phyloP scores from a whole-genome alignment of 2,113 vertebrate genomes.

The Galemys pyrenaicus region DNA sequence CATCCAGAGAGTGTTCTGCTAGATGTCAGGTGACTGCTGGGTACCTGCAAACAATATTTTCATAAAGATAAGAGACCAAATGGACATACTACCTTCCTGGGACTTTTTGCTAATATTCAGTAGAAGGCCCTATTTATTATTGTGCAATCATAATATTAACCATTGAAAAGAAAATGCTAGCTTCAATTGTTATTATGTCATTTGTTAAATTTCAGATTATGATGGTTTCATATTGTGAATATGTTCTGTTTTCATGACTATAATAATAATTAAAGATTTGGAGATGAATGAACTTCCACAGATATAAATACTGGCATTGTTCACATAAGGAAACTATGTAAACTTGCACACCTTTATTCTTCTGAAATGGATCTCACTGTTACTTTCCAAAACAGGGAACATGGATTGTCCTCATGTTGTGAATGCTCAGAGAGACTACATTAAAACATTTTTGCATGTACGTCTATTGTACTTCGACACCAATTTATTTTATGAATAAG shows the following conservation, averaged over 20 bases:
- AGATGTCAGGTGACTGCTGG: background rate
- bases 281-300: conserved; percentile 13
- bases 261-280: conserved; percentile 21
- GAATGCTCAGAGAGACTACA: conserved; percentile 35
- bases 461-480: conserved; percentile 3
- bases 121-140: background rate
- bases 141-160: background rate
- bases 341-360: conserved; percentile 12
- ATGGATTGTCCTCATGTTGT: background rate
- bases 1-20: background rate
- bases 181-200: background rate
- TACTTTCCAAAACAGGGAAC: conserved; percentile 13
- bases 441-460: conserved; percentile 37
- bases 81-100: background rate
- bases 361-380: background rate
- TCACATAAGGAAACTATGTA: conserved; percentile 24
- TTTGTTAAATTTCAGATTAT: conserved; percentile 17
- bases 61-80: background rate
- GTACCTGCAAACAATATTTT: conserved; percentile 6
- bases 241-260: background rate
- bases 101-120: background rate
- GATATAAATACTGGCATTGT: background rate
- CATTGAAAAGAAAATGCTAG: background rate
- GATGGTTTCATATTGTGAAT: background rate
- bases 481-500: conserved; percentile 69